phyloP scores from a whole-genome alignment of 2,797 vertebrate genomes.

The Paedocypris micromegethes region DNA sequence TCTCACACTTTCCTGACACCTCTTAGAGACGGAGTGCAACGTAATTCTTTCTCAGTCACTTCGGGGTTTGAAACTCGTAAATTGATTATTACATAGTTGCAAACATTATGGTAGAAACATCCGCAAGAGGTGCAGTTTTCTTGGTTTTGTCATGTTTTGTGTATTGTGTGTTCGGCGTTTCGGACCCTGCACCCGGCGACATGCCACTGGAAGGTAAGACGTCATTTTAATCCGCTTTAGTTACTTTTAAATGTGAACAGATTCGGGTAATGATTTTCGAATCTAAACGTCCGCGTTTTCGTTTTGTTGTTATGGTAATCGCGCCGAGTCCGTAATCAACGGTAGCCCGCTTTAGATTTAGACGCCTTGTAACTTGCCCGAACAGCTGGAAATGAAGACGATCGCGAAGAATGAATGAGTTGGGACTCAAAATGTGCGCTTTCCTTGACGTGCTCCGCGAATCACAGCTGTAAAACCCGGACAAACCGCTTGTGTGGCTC shows the following conservation, averaged over 20 bases:
- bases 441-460: conserved; percentile 33
- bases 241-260: neutral
- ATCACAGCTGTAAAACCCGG: conserved; percentile 3
- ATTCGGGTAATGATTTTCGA: too few species aligned
- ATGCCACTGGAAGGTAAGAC: conserved; percentile 36
- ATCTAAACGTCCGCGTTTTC: too few species aligned
- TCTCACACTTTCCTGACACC: conserved; percentile 46
- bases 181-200: conserved; percentile 15
- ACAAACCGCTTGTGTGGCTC: conserved; percentile 49
- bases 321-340: too few species aligned
- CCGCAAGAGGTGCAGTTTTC: conserved; percentile 43
- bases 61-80: conserved; percentile 16
- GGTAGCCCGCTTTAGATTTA: too few species aligned
- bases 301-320: too few species aligned
- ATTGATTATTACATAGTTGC: conserved; percentile 1
- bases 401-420: neutral
- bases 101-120: conserved; percentile 53
- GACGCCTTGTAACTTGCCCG: too few species aligned
- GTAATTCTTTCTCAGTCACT: conserved; percentile 30
- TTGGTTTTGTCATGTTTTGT: conserved; percentile 55
- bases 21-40: conserved; percentile 34
- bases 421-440: conserved; percentile 51
- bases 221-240: neutral
- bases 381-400: neutral
- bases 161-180: conserved; percentile 39